phyloP scores from a whole-genome alignment of 2,888 invertebrate genomes.

The Spialia ferax region DNA sequence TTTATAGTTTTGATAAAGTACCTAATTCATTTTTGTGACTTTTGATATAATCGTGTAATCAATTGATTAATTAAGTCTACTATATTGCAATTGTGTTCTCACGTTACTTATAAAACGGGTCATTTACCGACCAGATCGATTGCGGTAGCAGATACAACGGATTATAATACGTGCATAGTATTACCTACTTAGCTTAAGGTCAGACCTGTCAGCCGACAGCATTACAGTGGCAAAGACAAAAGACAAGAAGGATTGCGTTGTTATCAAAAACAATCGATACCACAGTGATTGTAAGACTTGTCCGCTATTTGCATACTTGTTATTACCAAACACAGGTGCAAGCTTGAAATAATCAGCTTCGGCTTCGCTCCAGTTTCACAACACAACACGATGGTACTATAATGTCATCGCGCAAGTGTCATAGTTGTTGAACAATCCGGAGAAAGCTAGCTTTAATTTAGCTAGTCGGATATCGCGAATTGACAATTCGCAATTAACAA shows the following conservation, averaged over 20 bases:
- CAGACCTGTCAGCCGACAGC: constrained; percentile 28
- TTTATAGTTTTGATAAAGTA: too few species aligned
- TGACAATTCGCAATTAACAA: constrained; percentile 41
- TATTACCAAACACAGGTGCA: constrained; percentile 46
- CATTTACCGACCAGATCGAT: constrained; percentile 30
- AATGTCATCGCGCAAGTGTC: constrained; percentile 50
- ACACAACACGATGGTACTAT: constrained; percentile 49
- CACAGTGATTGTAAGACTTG: constrained; percentile 32
- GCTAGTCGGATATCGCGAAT: constrained; percentile 42
- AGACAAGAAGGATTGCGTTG: constrained; percentile 37
- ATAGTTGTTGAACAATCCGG: constrained; percentile 48
- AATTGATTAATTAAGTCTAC: constrained; percentile 23
- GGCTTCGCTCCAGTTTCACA: constrained; percentile 49
- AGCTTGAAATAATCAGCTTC: constrained; percentile 25
- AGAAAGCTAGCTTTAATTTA: constrained; percentile 49
- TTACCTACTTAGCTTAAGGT: constrained; percentile 35
- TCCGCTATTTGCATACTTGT: constrained; percentile 42
- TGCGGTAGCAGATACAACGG: constrained; percentile 31
- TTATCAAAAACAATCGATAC: constrained; percentile 41
- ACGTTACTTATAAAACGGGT: constrained; percentile 37
- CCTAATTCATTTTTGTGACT: neutral
- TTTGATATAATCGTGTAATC: neutral
- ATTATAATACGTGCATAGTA: constrained; percentile 30
- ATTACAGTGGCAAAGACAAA: constrained; percentile 29
- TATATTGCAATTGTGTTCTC: constrained; percentile 35